A percentile compares a stretch with the other conserved stretches of the same genome.
Evolutionary conservation across 2,113 vertebrate species (phyloP).

Genomic region (Paratilapia polleni): DNA sequence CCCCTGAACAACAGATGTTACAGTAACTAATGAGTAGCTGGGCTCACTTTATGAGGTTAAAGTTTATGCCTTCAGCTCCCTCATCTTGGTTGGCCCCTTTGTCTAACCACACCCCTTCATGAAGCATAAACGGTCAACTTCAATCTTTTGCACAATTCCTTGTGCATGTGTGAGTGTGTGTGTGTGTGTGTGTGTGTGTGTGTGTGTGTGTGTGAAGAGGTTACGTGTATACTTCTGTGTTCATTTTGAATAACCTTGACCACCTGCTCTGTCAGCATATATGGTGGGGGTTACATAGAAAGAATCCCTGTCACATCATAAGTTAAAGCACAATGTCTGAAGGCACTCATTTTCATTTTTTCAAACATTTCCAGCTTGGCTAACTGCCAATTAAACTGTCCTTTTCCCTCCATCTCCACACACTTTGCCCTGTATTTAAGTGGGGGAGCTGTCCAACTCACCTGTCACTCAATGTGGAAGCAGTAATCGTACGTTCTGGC

Average conservation of each 20-base stretch:
- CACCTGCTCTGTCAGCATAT: constrained; percentile 30
- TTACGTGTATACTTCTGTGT: not conserved
- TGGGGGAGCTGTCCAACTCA: constrained; percentile 59
- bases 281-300: constrained; percentile 1
- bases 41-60: constrained; percentile 82
- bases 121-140: constrained; percentile 72
- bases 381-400: constrained; percentile 72
- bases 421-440: constrained; percentile 72
- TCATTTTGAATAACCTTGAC: constrained; percentile 62
- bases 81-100: constrained; percentile 45
- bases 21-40: constrained; percentile 82
- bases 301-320: constrained; percentile 47
- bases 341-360: constrained; percentile 71
- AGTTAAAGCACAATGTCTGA: constrained; percentile 60
- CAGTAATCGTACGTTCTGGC: constrained; percentile 65
- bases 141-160: constrained; percentile 50
- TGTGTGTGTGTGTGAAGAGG: not conserved
- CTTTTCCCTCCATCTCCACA: constrained; percentile 49
- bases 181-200: not conserved
- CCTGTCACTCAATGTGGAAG: constrained; percentile 68
- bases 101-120: constrained; percentile 51
- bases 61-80: constrained; percentile 74
- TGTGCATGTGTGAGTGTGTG: no score
- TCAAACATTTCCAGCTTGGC: constrained; percentile 62
- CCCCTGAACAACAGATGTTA: constrained; percentile 80